These are phyloP conservation scores for Bucorvus abyssinicus DNA, from an alignment of 2,797 vertebrate species.

Conservation along the genomic window DNA sequence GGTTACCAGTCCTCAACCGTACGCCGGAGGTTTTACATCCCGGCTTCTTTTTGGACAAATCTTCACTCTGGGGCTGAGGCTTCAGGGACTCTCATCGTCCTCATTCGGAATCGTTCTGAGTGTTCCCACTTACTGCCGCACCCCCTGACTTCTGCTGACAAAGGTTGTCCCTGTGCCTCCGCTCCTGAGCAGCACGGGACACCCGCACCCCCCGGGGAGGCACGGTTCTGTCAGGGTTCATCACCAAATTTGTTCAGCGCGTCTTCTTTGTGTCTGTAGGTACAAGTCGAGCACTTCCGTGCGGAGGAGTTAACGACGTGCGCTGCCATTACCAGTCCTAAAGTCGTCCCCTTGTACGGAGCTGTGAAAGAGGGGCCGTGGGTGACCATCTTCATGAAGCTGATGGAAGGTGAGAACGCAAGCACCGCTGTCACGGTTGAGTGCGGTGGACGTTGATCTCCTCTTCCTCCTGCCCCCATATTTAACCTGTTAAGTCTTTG, in stretches of 20 bases:
- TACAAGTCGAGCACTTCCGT: conserved; percentile 84
- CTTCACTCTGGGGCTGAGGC: neutral
- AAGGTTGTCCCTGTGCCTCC: neutral
- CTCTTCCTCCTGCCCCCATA: neutral
- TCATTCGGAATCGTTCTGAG: neutral
- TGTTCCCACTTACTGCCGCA: neutral
- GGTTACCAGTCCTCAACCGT: neutral
- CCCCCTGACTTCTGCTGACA: fast-evolving
- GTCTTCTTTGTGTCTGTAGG: conserved; percentile 66
- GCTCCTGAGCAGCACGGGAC: neutral
- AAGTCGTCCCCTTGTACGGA: conserved; percentile 90
- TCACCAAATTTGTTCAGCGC: neutral
- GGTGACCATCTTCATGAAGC: conserved; percentile 91
- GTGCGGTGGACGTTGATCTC: neutral
- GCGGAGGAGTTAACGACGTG: conserved; percentile 92
- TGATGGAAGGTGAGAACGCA: conserved; percentile 84
- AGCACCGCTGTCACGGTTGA: neutral
- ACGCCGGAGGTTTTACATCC: neutral
- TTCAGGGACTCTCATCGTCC: neutral
- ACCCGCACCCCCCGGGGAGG: neutral
- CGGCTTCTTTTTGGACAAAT: neutral
- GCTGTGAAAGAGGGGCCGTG: conserved; percentile 90
- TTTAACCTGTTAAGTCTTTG: neutral
- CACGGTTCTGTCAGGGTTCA: fast-evolving
- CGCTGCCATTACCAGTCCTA: conserved; percentile 84